Evolutionary conservation across 2,113 vertebrate species (phyloP).

Genomic region (Poecilia latipinna): DNA sequence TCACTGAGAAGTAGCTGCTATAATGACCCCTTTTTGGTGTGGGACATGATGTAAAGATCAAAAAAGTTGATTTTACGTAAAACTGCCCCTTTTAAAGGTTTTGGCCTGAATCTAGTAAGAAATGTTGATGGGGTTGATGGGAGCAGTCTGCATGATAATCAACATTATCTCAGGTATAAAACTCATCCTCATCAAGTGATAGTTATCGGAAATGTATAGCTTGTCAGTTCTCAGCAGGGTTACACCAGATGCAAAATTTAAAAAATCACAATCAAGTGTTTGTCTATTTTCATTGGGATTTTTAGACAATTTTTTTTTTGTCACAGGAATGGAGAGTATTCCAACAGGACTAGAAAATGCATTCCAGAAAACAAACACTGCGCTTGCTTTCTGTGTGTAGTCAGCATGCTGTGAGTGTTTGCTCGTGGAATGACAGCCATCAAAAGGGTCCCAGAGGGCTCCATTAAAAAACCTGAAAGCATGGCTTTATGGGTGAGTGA

Average conservation of each 20-base stretch:
- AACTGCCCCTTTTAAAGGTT: too few relatives aligned
- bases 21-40: too few relatives aligned
- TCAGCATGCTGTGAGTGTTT: neutral
- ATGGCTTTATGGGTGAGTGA: constrained; percentile 13
- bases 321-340: neutral
- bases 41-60: too few relatives aligned
- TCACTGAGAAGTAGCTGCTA: too few relatives aligned
- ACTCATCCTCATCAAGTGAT: neutral
- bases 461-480: constrained; percentile 20
- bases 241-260: neutral
- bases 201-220: neutral
- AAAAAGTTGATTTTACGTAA: too few relatives aligned
- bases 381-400: neutral
- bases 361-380: constrained; percentile 1
- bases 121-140: too few relatives aligned
- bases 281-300: neutral
- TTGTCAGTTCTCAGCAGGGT: neutral
- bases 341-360: neutral
- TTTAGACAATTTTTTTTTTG: neutral
- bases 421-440: constrained; percentile 10
- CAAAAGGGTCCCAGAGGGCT: constrained; percentile 14
- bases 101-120: too few relatives aligned
- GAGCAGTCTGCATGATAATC: too few relatives aligned
- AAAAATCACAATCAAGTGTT: neutral
- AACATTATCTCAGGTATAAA: neutral